Evolutionary conservation across 2,888 invertebrate genomes (phyloP).

Genomic region (Dryococelus australis): DNA sequence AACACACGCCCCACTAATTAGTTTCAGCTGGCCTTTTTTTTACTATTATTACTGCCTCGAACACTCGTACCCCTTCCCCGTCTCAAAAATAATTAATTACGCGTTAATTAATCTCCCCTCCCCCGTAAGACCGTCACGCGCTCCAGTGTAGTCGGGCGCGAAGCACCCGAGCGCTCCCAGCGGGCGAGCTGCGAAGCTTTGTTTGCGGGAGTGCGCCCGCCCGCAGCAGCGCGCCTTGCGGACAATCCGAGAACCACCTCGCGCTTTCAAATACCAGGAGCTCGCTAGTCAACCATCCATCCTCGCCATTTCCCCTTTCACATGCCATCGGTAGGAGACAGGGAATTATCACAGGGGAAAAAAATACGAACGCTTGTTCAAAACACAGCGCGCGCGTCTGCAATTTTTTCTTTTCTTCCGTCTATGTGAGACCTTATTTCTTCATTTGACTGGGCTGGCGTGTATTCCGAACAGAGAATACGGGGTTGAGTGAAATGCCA

Average conservation of each 20-base stretch:
- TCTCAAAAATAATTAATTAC: conserved; percentile 41
- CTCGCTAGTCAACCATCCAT: too few species aligned
- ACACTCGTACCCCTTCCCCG: conserved; percentile 34
- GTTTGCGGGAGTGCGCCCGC: background rate
- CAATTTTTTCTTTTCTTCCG: too few species aligned
- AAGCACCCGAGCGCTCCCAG: background rate
- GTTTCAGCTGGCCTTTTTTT: conserved; percentile 52
- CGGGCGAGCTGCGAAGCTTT: background rate
- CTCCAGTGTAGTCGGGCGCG: conserved; percentile 9
- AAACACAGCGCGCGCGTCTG: too few species aligned
- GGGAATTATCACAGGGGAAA: too few species aligned
- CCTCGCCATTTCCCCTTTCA: too few species aligned
- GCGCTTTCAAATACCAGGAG: background rate
- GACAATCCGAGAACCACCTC: background rate
- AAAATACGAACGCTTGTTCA: too few species aligned
- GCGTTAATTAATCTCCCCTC: conserved; percentile 42
- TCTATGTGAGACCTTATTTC: too few species aligned
- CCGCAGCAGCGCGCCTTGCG: background rate
- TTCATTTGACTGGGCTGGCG: too few species aligned
- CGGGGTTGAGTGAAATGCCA: too few species aligned
- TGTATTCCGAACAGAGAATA: too few species aligned
- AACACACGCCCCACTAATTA: conserved; percentile 33
- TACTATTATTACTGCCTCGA: background rate
- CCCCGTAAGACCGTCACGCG: background rate
- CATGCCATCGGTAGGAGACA: too few species aligned